Percentiles rank a stretch among this genome's conserved stretches.
These are phyloP conservation scores for Dreissena polymorpha DNA, from an alignment of 1,140 invertebrate genomes.

Conservation along the genomic window DNA sequence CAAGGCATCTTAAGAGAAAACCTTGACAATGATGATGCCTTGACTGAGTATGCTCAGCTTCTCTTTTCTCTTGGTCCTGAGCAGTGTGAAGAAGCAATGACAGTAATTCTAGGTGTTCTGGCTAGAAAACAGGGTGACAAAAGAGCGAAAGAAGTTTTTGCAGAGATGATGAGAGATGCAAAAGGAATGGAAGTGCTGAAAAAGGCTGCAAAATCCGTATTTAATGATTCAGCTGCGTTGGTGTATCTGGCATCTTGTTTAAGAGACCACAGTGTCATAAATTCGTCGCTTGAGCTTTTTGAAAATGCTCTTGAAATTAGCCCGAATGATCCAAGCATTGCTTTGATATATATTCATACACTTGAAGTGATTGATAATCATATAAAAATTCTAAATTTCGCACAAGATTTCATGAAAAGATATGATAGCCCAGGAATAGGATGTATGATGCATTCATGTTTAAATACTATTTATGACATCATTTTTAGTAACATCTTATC, in stretches of 20 bases:
- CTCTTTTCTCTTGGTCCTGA: constrained; percentile 32
- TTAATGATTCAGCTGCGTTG: constrained; percentile 20
- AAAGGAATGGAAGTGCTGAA: constrained; percentile 38
- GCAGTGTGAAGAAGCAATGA: constrained; percentile 44
- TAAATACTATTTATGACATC: background rate
- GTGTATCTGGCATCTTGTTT: constrained; percentile 41
- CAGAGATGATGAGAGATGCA: constrained; percentile 13
- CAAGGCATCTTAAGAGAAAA: constrained; percentile 48
- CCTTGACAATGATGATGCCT: constrained; percentile 30
- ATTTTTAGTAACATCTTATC: no score
- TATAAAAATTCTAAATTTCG: background rate
- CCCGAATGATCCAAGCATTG: constrained; percentile 26
- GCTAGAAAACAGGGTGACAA: constrained; percentile 35
- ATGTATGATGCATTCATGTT: background rate
- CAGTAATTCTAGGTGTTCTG: constrained; percentile 19
- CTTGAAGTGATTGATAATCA: constrained; percentile 24
- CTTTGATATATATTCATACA: constrained; percentile 37
- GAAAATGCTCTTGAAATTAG: constrained; percentile 18
- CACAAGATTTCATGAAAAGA: background rate
- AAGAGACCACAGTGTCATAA: constrained; percentile 35
- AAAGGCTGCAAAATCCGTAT: background rate
- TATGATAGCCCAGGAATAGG: background rate
- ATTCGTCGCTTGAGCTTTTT: constrained; percentile 19
- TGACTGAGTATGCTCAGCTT: constrained; percentile 32
- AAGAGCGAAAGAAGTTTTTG: constrained; percentile 32